phyloP scores from a whole-genome alignment of 2,888 invertebrate genomes.

The Drosophila macrothrix region DNA sequence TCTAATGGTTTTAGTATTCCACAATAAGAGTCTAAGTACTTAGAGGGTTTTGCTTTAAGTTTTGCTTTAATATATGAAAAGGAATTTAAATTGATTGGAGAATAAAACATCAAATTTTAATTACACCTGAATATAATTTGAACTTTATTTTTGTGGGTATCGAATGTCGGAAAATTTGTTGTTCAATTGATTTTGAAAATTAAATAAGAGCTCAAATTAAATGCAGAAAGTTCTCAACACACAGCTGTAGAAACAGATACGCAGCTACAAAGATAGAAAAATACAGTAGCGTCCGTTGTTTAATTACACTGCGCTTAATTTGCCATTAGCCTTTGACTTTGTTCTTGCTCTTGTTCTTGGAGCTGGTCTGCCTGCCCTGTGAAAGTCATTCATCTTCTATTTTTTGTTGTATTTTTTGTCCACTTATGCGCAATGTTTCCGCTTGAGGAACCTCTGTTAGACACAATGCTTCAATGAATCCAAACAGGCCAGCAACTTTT shows the following conservation, averaged over 20 bases:
- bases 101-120: too few relatives aligned
- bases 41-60: background rate
- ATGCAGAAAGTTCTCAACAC: background rate
- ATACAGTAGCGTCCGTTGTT: slow-evolving; percentile 44
- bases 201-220: background rate
- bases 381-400: slow-evolving; percentile 37
- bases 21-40: background rate
- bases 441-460: slow-evolving; percentile 34
- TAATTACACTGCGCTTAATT: slow-evolving; percentile 77
- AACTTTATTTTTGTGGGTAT: background rate
- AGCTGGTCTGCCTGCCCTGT: slow-evolving; percentile 19
- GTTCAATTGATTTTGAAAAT: background rate
- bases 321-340: slow-evolving; percentile 76
- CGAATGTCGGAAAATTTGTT: background rate
- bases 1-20: background rate
- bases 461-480: slow-evolving; percentile 41
- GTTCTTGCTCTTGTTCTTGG: slow-evolving; percentile 19
- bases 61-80: background rate
- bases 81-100: background rate
- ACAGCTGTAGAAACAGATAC: background rate
- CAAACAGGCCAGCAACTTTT: slow-evolving; percentile 20
- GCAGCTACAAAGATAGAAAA: slow-evolving; percentile 21
- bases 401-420: slow-evolving; percentile 2
- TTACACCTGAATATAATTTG: background rate
- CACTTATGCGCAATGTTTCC: slow-evolving; percentile 37